Conservation (phyloP, 2,113 vertebrate species). For the Tachycineta bicolor region DNA sequence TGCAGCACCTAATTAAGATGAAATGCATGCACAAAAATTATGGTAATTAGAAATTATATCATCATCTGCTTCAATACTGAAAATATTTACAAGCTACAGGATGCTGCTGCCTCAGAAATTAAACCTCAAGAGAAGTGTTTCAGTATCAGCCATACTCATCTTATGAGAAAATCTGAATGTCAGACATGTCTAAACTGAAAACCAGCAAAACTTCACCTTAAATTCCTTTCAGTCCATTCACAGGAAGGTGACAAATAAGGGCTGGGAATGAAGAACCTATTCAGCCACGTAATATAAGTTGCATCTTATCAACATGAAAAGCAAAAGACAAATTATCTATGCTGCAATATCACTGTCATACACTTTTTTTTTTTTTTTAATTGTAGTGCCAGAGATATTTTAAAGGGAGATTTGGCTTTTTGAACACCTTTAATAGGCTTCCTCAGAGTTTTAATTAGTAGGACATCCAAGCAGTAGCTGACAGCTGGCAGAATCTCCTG, state of each 20-base stretch:
- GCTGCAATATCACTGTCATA: neutral
- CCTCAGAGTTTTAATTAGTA: conserved; percentile 87
- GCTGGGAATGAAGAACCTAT: neutral
- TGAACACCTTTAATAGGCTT: conserved; percentile 80
- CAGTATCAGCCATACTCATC: neutral
- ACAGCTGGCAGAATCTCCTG: conserved; percentile 86
- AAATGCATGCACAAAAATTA: neutral
- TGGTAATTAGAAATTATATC: neutral
- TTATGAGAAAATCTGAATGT: neutral
- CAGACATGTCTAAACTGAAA: neutral
- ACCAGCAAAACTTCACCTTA: neutral
- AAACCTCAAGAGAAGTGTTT: neutral
- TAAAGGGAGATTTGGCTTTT: conserved; percentile 57
- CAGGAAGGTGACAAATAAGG: neutral
- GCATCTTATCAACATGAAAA: neutral
- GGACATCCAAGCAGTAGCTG: conserved; percentile 82
- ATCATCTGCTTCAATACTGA: neutral
- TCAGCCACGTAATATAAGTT: neutral
- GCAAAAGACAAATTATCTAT: neutral
- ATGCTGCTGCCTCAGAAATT: neutral
- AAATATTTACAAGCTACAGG: neutral
- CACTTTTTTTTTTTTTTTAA: neutral
- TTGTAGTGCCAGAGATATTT: conserved; percentile 4
- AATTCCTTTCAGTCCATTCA: neutral
- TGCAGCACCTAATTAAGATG: neutral